These are phyloP conservation scores for Cisticola juncidis DNA, from an alignment of 2,113 vertebrate species.

Conservation along the genomic window DNA sequence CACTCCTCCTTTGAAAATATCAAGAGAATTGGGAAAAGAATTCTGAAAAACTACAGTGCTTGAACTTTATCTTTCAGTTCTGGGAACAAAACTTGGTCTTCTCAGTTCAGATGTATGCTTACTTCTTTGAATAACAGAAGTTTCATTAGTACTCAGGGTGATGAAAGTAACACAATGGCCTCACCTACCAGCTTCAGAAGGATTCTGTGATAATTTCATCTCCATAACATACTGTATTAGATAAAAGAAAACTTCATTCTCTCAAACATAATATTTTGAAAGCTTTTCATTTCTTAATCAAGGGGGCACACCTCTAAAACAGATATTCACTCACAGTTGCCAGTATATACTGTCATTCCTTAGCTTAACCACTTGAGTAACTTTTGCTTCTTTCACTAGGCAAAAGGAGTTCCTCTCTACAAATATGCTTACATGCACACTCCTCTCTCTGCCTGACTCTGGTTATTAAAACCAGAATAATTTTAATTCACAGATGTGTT, in stretches of 20 bases:
- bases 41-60: not conserved
- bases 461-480: not conserved
- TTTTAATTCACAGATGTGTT: not conserved
- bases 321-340: not conserved
- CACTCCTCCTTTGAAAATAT: not conserved
- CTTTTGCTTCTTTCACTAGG: not conserved
- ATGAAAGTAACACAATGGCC: not conserved
- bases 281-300: not conserved
- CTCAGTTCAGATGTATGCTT: not conserved
- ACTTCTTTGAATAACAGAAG: not conserved
- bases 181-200: not conserved
- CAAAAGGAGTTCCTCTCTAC: not conserved
- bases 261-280: not conserved
- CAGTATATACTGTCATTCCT: not conserved
- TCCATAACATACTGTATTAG: not conserved
- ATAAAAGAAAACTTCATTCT: not conserved
- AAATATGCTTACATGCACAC: not conserved
- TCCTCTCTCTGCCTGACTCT: not conserved
- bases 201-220: not conserved
- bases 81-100: not conserved
- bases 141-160: not conserved
- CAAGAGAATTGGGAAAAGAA: not conserved
- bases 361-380: not conserved
- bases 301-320: not conserved
- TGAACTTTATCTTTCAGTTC: not conserved